Evolutionary conservation across 2,888 invertebrate species (phyloP).

Genomic region (Polylopha cassiicola): DNA sequence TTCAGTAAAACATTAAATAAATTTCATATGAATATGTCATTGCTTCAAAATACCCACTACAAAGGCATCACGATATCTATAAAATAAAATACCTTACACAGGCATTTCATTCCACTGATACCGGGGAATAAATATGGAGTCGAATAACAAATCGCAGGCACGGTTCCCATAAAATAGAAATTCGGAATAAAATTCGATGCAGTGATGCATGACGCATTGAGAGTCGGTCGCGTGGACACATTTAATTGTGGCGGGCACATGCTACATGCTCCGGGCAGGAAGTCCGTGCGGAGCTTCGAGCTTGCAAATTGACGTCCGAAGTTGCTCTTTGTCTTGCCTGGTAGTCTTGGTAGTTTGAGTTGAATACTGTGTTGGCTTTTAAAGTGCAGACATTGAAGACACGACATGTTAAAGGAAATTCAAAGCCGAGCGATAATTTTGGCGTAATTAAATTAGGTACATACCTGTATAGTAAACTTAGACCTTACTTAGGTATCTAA

Average conservation of each 20-base stretch:
- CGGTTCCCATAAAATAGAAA: slow-evolving; percentile 41
- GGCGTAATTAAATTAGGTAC: too few relatives aligned
- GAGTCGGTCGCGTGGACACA: slow-evolving; percentile 58
- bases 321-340: slow-evolving; percentile 6
- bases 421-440: too few relatives aligned
- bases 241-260: slow-evolving; percentile 61
- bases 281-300: slow-evolving; percentile 5
- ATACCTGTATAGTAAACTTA: too few relatives aligned
- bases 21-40: too few relatives aligned
- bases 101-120: slow-evolving; percentile 26
- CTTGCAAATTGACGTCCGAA: slow-evolving; percentile 19
- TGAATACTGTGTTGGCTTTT: neutral
- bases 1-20: too few relatives aligned
- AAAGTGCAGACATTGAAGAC: too few relatives aligned
- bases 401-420: too few relatives aligned
- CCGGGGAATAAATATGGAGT: slow-evolving; percentile 50
- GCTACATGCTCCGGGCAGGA: slow-evolving; percentile 19
- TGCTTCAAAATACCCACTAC: too few relatives aligned
- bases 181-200: slow-evolving; percentile 34
- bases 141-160: slow-evolving; percentile 44
- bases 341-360: slow-evolving; percentile 6
- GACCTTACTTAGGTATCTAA: too few relatives aligned
- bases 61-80: too few relatives aligned
- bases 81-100: slow-evolving; percentile 38
- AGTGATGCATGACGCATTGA: slow-evolving; percentile 53